phyloP scores from a whole-genome alignment of 2,113 vertebrate genomes.

The Muntiacus muntjak region DNA sequence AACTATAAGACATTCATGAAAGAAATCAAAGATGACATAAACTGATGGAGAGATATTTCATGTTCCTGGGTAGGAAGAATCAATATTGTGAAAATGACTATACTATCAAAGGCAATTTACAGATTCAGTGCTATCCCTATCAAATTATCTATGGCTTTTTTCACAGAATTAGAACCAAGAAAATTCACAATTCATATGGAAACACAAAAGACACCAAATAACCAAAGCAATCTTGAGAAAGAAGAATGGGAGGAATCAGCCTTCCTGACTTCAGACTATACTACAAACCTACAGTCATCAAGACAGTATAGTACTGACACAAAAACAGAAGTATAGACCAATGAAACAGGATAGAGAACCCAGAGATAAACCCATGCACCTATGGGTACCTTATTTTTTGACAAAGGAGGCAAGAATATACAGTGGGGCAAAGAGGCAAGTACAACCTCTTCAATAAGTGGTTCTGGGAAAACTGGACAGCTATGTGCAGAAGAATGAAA shows the following conservation, averaged over 20 bases:
- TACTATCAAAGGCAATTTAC: neutral
- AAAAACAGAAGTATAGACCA: neutral
- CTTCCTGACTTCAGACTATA: neutral
- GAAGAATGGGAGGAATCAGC: neutral
- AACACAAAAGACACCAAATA: neutral
- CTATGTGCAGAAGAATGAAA: neutral
- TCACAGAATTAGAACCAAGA: neutral
- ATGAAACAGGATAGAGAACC: neutral
- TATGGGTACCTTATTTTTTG: neutral
- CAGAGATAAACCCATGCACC: neutral
- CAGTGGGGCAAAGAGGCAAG: neutral
- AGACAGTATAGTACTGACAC: neutral
- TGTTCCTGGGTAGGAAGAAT: neutral
- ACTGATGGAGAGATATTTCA: neutral
- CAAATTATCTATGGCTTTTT: neutral
- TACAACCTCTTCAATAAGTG: neutral
- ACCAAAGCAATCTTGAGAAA: neutral
- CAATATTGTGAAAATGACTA: neutral
- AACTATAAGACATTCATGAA: neutral
- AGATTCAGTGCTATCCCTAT: neutral
- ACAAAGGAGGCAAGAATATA: neutral
- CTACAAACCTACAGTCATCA: neutral
- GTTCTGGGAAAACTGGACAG: neutral
- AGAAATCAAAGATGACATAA: neutral
- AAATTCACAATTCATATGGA: neutral